Evolutionary conservation across 2,113 vertebrate genomes (phyloP), one percentile per base, ranked within the genome.

Genomic region (Myotis davidii): DNA sequence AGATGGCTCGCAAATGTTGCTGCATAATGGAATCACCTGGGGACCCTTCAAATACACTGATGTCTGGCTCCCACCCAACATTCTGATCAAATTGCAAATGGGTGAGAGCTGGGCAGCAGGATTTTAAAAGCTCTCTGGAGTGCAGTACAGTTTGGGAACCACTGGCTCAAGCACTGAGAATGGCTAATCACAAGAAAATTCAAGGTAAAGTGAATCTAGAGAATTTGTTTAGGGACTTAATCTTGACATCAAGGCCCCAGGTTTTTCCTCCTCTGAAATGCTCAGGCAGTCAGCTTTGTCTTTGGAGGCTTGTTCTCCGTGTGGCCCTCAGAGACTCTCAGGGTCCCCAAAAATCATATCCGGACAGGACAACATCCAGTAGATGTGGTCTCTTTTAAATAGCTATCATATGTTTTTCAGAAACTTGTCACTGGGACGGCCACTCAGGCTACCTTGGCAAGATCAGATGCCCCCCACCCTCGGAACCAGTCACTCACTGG

Each of bases 1-100:
- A 94, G 73, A 94, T 96, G 72, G 81, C 32, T 85, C 27, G 14
- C 54, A 95, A 95, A 89, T 81, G 78, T 85, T 78, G 37, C 17
- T 73, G 3, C 34, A 69, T 56, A 48, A 85, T 85, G n/a, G 61
- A 81, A 69, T 93, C 67, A 79, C 88, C 77, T 73, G 84, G 39
- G 13, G 61, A 67, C 79, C 54, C 76, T 87, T 67, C 48, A 90
- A 91, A 92, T 85, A 39, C 7, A 48, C 6, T 42, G 52, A 32
- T 10, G 37, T 54, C 74, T 95, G 69, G 73, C 37, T 90, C 37
- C 37, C 29, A 67, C 7, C 20, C 54, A 83, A 85, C 18, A 59
- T 18, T 54, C 67, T 76, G 50, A 61, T 85, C 52, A 73, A 74
- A 77, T 0, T 85, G 45, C 16, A 50, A 0, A n/a, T 10, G 52